Evolutionary conservation across 2,888 invertebrate genomes (phyloP).

Genomic region (Copidosoma aretas): DNA sequence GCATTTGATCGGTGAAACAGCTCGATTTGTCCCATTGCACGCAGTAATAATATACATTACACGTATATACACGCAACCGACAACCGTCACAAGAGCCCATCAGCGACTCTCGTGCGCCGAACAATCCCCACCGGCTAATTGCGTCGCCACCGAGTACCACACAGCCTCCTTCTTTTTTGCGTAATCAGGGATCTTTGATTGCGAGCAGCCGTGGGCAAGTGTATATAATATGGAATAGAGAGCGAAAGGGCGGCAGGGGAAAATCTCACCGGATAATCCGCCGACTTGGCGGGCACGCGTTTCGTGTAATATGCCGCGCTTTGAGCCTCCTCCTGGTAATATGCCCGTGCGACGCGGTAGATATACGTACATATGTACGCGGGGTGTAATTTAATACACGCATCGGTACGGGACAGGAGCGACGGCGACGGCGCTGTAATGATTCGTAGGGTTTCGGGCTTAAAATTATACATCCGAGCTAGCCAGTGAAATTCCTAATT

Average conservation of each 20-base stretch:
- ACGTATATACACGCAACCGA: too few relatives aligned
- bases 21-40: too few relatives aligned
- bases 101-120: too few relatives aligned
- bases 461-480: slow-evolving; percentile 63
- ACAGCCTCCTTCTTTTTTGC: neutral
- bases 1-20: too few relatives aligned
- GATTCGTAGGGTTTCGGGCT: slow-evolving; percentile 62
- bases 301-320: slow-evolving; percentile 30
- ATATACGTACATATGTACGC: slow-evolving; percentile 12
- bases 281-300: slow-evolving; percentile 22
- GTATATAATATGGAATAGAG: neutral
- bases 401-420: slow-evolving; percentile 42
- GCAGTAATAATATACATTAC: too few relatives aligned
- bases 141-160: neutral
- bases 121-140: neutral
- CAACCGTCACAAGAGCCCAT: too few relatives aligned
- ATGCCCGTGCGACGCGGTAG: neutral
- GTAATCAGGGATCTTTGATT: slow-evolving; percentile 18
- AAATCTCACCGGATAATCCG: slow-evolving; percentile 29
- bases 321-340: slow-evolving; percentile 23
- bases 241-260: neutral
- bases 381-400: slow-evolving; percentile 60
- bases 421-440: slow-evolving; percentile 45
- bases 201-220: neutral
- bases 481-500: slow-evolving; percentile 63